Evolutionary conservation across 2,888 invertebrate species (phyloP).

Genomic region (Drosophila borealis): DNA sequence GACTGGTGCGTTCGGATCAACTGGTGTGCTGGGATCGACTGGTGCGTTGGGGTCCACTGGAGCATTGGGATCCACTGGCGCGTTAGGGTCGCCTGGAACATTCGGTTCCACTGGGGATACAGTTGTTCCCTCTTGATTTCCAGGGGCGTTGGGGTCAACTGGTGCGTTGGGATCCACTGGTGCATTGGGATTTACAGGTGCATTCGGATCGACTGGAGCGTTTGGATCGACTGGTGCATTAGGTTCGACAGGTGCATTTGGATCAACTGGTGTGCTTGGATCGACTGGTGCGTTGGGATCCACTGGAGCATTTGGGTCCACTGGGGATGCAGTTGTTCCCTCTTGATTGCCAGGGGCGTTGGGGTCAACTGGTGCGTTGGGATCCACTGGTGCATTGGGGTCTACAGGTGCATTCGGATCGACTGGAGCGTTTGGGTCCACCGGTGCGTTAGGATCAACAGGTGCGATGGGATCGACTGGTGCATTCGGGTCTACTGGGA

Average conservation of each 20-base stretch:
- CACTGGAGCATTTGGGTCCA: slow-evolving; percentile 14
- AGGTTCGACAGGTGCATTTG: not conserved
- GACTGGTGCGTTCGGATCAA: slow-evolving; percentile 24
- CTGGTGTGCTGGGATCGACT: slow-evolving; percentile 25
- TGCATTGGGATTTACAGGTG: not conserved
- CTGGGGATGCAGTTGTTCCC: no score
- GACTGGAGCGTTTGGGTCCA: not conserved
- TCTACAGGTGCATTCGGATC: not conserved
- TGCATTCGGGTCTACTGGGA: not conserved
- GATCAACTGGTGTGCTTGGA: slow-evolving; percentile 11
- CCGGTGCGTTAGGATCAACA: not conserved
- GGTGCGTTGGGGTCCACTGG: slow-evolving; percentile 19
- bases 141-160: slow-evolving; percentile 4
- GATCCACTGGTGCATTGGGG: not conserved
- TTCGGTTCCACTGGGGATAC: slow-evolving; percentile 26
- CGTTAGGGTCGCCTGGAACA: slow-evolving; percentile 21
- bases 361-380: not conserved
- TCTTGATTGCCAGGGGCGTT: no score
- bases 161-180: not conserved
- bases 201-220: not conserved
- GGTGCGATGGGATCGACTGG: slow-evolving; percentile 2
- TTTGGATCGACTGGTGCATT: not conserved
- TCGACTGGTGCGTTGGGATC: slow-evolving; percentile 14
- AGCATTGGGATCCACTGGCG: slow-evolving; percentile 27
- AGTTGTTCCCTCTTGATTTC: slow-evolving; percentile 7